Evolutionary conservation across 2,888 invertebrate species (phyloP).

Genomic region (Chrysodeixis includens): DNA sequence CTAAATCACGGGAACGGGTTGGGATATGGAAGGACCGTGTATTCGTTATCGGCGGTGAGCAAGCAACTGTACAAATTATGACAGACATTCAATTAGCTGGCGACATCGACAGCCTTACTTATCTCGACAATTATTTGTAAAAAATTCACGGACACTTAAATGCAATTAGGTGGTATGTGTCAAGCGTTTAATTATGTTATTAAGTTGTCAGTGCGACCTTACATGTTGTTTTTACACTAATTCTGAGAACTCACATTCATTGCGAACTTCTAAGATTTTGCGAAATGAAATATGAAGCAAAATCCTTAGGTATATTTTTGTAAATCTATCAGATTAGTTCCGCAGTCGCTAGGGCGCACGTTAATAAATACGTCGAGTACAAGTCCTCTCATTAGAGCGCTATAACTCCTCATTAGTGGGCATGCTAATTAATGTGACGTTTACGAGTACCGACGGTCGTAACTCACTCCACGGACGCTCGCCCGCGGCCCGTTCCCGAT

Average conservation of each 20-base stretch:
- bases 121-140: constrained; percentile 26
- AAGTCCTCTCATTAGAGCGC: constrained; percentile 86
- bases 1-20: constrained; percentile 61
- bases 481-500: constrained; percentile 53
- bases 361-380: constrained; percentile 76
- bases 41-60: constrained; percentile 34
- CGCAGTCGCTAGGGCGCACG: constrained; percentile 41
- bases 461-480: constrained; percentile 59
- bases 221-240: constrained; percentile 23
- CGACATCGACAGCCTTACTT: constrained; percentile 23
- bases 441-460: constrained; percentile 81
- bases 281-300: constrained; percentile 6
- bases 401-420: constrained; percentile 89
- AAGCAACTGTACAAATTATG: constrained; percentile 35
- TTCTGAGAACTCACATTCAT: constrained; percentile 21
- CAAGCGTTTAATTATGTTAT: constrained; percentile 45
- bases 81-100: constrained; percentile 41
- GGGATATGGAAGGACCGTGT: constrained; percentile 45
- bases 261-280: constrained; percentile 14
- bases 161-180: constrained; percentile 31
- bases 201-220: constrained; percentile 45
- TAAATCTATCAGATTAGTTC: constrained; percentile 67
- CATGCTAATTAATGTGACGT: constrained; percentile 88
- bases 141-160: constrained; percentile 28
- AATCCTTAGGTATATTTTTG: constrained; percentile 36